phyloP scores from a whole-genome alignment of 2,797 vertebrate species.

The Ptychadena robeensis region DNA sequence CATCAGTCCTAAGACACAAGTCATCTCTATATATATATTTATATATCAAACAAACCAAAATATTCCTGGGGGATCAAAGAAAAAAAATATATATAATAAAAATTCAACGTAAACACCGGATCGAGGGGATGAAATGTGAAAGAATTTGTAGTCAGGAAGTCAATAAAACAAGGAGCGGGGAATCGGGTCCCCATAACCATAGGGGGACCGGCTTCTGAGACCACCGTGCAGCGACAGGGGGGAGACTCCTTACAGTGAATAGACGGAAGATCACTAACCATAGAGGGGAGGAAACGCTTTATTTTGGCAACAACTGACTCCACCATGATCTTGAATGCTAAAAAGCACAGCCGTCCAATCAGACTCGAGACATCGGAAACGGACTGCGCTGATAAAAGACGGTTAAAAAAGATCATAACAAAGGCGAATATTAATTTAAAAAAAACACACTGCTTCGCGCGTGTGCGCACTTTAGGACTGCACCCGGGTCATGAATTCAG shows the following conservation, averaged over 20 bases:
- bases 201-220: neutral
- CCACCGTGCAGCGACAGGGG: neutral
- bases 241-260: neutral
- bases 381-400: neutral
- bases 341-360: conserved; percentile 9
- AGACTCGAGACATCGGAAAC: neutral
- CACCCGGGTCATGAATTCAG: no score
- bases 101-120: conserved; percentile 32
- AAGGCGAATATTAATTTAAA: no score
- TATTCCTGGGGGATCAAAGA: conserved; percentile 11
- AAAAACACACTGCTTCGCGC: no score
- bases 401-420: neutral
- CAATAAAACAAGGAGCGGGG: conserved; percentile 13
- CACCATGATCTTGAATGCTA: neutral
- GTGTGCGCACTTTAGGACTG: no score
- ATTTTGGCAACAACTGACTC: neutral
- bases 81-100: no score
- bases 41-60: conserved; percentile 43
- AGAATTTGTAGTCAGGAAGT: neutral
- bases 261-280: neutral
- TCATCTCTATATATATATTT: conserved; percentile 45
- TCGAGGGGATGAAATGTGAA: conserved; percentile 12
- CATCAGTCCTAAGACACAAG: conserved; percentile 50
- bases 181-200: neutral
- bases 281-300: neutral